Percentiles rank a stretch among this genome's conserved stretches.
Conservation (phyloP, 2,888 invertebrate genomes). For the Muscina levida region DNA sequence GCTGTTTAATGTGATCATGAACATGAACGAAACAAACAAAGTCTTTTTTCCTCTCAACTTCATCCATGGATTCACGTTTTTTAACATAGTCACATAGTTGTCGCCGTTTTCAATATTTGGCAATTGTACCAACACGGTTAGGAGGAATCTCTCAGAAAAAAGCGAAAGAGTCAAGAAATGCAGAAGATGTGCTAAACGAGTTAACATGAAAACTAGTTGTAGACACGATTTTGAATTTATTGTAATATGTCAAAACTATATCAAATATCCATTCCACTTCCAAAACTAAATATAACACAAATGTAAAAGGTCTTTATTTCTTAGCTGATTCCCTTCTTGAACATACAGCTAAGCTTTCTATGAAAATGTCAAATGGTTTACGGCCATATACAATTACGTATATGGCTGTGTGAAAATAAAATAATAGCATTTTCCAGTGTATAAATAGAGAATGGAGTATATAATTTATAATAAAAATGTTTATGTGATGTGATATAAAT, state of each 20-base stretch:
- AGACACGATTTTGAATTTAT: conserved; percentile 52
- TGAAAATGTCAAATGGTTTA: conserved; percentile 27
- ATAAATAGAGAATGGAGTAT: conserved; percentile 15
- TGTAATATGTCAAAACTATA: conserved; percentile 50
- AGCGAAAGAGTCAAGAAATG: conserved; percentile 9
- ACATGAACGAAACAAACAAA: conserved; percentile 43
- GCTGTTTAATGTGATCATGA: conserved; percentile 54
- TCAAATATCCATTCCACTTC: conserved; percentile 19
- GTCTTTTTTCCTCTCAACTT: not conserved
- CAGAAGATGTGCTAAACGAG: conserved; percentile 13
- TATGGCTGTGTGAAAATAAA: conserved; percentile 11
- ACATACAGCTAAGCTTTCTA: conserved; percentile 37
- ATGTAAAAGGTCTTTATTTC: conserved; percentile 46
- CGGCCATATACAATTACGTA: too few species aligned
- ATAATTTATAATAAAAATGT: conserved; percentile 40
- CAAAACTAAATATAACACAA: conserved; percentile 15
- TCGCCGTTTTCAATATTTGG: conserved; percentile 4
- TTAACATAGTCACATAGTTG: too few species aligned
- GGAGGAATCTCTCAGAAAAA: too few species aligned
- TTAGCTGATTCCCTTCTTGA: conserved; percentile 14
- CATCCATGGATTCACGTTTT: conserved; percentile 39
- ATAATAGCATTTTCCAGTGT: conserved; percentile 43
- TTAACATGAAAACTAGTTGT: conserved; percentile 1
- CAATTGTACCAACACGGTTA: conserved; percentile 12
- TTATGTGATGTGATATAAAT: conserved; percentile 36